Conservation (phyloP, 2,797 vertebrate genomes). For the Lindbergichthys nudifrons region DNA sequence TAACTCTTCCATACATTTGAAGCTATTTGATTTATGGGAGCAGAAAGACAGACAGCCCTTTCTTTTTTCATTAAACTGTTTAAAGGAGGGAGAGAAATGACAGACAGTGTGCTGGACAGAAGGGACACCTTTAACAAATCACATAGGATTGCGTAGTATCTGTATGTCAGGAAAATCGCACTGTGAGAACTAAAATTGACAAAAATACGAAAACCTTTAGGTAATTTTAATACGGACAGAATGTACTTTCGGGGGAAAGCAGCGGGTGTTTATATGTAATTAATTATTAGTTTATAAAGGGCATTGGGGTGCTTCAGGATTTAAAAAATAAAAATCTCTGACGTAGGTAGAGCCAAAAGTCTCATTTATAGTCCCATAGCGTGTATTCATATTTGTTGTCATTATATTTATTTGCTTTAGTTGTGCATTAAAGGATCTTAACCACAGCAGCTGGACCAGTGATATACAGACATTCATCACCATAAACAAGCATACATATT, state of each 20-base stretch:
- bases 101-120: conserved; percentile 4
- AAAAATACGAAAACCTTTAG: background rate
- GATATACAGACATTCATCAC: conserved; percentile 33
- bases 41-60: conserved; percentile 55
- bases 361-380: background rate
- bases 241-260: background rate
- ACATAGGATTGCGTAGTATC: background rate
- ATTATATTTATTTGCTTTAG: background rate
- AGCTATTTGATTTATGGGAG: conserved; percentile 70
- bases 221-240: background rate
- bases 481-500: conserved; percentile 34
- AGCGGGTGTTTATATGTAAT: background rate
- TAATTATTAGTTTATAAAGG: background rate
- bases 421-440: conserved; percentile 37
- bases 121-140: conserved; percentile 30
- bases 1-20: conserved; percentile 65
- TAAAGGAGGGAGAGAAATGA: conserved; percentile 29
- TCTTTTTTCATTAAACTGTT: conserved; percentile 45
- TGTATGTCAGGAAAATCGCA: background rate
- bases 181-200: conserved; percentile 4
- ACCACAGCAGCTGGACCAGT: conserved; percentile 45
- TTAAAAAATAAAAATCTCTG: background rate
- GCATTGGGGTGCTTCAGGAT: background rate
- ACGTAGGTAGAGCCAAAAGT: background rate
- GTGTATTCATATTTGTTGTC: background rate